Evolutionary conservation across 1,140 invertebrate genomes (phyloP), one percentile per base, ranked within the genome.

Genomic region (Papilio polyxenes): DNA sequence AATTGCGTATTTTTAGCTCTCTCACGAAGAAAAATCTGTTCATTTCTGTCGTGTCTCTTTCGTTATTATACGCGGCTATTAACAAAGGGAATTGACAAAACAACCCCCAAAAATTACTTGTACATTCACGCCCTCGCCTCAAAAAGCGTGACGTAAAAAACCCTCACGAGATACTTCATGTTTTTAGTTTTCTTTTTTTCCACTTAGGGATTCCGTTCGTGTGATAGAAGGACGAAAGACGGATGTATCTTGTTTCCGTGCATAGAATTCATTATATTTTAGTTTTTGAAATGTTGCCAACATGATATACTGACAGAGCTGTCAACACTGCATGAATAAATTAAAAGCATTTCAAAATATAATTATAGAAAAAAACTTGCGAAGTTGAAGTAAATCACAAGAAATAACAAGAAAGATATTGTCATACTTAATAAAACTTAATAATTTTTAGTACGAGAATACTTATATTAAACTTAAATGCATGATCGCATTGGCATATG

Each of bases 171-270:
- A 85, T 85, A 80, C 82, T 88, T 85, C 85, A 81, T 81, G 85
- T 87, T 87, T 87, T 84, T 86, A 82, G 83, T 87, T 86, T 86
- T 84, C 88, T 87, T 85, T 92, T 89, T 89, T 86, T 80, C 76
- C 74, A 80, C 78, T 91, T 85, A 89, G 79, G 80, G 85, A 91
- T 91, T 90, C 90, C 82, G 85, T 77, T 87, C 86, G 87, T 84
- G 91, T 87, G 56, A 80, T 69, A 59, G 37, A 80, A 69, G 82
- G 69, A 81, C 83, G 79, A 75, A 82, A 85, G 85, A 85, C 87
- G 91, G 91, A 92, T 92, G 90, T 86, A 87, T 89, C 89, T 90
- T 92, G 89, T 86, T 83, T 87, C 85, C 91, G 90, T 92, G 91
- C 84, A 85, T 80, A 87, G 90, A 88, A 92, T 92, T 88, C 84